These are phyloP conservation scores for Entosphenus tridentatus DNA, from an alignment of 2,113 vertebrate species.

Conservation along the genomic window DNA sequence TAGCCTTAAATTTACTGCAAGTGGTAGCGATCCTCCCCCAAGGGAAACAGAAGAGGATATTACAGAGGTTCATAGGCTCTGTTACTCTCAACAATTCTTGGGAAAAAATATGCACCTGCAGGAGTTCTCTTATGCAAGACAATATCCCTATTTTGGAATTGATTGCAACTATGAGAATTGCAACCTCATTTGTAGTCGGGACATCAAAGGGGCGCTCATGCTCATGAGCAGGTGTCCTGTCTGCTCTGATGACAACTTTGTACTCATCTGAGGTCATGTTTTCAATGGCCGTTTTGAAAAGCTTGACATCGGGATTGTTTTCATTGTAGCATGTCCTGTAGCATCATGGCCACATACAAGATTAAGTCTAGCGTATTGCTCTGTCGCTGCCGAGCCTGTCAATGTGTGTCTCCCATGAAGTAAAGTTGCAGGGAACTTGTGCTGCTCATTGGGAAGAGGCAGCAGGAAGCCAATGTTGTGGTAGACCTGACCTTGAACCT, in stretches of 20 bases:
- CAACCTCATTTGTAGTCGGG: neutral
- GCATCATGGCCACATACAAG: no score
- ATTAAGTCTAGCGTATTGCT: no score
- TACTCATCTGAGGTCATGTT: neutral
- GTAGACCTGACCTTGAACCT: no score
- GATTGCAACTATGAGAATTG: neutral
- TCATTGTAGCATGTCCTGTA: no score
- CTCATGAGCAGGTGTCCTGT: neutral
- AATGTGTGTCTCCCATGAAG: no score
- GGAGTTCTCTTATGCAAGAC: neutral
- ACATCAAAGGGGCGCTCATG: neutral
- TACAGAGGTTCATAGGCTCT: neutral
- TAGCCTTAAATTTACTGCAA: neutral
- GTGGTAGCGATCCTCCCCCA: neutral
- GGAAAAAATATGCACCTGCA: neutral
- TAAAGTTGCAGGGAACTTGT: no score
- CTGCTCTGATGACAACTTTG: neutral
- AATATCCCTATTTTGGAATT: neutral
- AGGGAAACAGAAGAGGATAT: neutral
- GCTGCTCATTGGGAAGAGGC: no score
- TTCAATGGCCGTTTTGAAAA: neutral
- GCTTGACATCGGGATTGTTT: neutral
- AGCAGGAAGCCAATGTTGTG: no score
- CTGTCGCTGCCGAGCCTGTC: no score
- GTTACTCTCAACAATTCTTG: neutral